Conservation (phyloP, 1,140 invertebrate species). For the Lethocerus indicus region DNA sequence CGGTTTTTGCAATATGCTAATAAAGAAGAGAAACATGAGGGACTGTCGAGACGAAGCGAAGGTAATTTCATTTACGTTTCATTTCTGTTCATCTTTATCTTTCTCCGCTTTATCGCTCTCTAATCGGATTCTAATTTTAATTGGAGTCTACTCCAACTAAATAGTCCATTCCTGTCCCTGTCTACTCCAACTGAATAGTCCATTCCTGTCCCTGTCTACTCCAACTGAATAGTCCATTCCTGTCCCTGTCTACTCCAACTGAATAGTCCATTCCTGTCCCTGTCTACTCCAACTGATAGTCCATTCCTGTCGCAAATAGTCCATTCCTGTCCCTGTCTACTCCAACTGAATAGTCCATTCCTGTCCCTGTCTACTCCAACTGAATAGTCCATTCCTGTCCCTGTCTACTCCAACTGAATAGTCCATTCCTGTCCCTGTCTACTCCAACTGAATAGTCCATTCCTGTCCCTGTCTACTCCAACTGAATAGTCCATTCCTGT, state of each 20-base stretch:
- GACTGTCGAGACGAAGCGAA: slow-evolving; percentile 43
- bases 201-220: neutral
- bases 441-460: neutral
- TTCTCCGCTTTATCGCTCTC: neutral
- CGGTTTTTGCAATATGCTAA: slow-evolving; percentile 72
- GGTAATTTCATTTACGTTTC: slow-evolving; percentile 28
- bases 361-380: neutral
- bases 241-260: neutral
- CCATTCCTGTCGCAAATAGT: too few relatives aligned
- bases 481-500: neutral
- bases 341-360: neutral
- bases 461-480: neutral
- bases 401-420: neutral
- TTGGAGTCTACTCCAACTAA: neutral
- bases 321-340: too few relatives aligned
- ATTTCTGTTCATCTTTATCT: neutral
- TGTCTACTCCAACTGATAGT: too few relatives aligned
- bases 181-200: neutral
- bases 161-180: neutral
- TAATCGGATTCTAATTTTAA: neutral
- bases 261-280: too few relatives aligned
- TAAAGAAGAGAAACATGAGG: slow-evolving; percentile 54
- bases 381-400: too few relatives aligned
- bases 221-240: neutral
- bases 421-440: neutral